Base-by-base conservation (phyloP, 2,113 vertebrate species). In the Caretta caretta region DNA sequence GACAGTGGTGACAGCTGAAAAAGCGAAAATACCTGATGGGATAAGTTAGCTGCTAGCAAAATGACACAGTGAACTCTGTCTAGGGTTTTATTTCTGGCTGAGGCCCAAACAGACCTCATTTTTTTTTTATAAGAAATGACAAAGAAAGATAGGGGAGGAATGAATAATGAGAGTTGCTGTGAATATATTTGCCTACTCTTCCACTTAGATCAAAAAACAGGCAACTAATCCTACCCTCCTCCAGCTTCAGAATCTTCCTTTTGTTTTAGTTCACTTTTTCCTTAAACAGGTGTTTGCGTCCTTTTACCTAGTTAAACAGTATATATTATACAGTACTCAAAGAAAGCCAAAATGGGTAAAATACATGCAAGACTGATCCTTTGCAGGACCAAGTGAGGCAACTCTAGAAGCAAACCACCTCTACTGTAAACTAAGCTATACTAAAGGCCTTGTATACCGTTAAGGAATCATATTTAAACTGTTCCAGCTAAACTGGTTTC, bases 401-500 rank as follows among this genome's bases (percentile, higher is more conserved):
- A 65, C 16, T 91, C 72, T n/a, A 84, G 90, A 91, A 78, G 88
- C 57, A 78, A 95, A 25, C 25, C 49, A 89, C 29, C 69, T 83
- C 72, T 48, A 62, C 5, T 80, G 62, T 5, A 86, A 4, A 24
- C 83, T 92, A 80, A 89, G 93, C 72, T 83, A 62, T 1, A 82
- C 14, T 84, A 38, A 83, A 92, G 86, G 80, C 56, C 29, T 88
- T 89, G 11, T 75, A 90, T 83, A 92, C 49, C 79, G 91, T 75
- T 79, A 88, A 84, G 69, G 82, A 96, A 97, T 22, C 35, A 57
- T 51, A 76, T 46, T 96, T 72, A 42, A 89, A 94, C 12, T 88
- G 35, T 88, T 96, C 90, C 89, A 89, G 93, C 90, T 94, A 88
- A 86, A 75, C 38, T 76, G 24, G 72, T 76, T 46, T 76, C 22